A percentile compares a stretch with the other conserved stretches of the same genome.
Evolutionary conservation across 2,888 invertebrate species (phyloP).

Genomic region (Serrognathus titanus): DNA sequence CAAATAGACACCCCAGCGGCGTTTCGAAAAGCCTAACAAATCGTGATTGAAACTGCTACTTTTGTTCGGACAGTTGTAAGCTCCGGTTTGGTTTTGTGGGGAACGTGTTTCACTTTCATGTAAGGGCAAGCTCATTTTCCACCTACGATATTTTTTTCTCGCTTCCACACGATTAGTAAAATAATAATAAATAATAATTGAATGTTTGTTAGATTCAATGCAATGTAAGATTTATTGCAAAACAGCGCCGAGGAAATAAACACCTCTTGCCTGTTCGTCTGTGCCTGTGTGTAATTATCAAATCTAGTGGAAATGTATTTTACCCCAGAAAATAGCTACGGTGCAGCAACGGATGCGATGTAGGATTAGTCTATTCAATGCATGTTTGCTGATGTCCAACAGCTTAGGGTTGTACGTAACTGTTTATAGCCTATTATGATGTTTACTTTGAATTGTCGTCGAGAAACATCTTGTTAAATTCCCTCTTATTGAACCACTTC

Average conservation of each 20-base stretch:
- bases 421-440: conserved; percentile 8
- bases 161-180: too few relatives aligned
- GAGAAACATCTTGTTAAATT: not conserved
- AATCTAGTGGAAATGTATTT: conserved; percentile 14
- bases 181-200: too few relatives aligned
- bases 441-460: conserved; percentile 6
- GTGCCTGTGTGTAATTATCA: not conserved
- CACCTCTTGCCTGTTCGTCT: not conserved
- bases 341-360: conserved; percentile 19
- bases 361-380: conserved; percentile 25
- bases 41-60: conserved; percentile 29
- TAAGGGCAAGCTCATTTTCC: conserved; percentile 13
- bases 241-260: too few relatives aligned
- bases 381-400: conserved; percentile 22
- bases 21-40: conserved; percentile 27
- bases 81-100: conserved; percentile 25
- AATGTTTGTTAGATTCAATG: too few relatives aligned
- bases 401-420: conserved; percentile 4
- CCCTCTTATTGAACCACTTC: not conserved
- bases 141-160: conserved; percentile 3
- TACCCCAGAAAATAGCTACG: conserved; percentile 11
- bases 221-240: too few relatives aligned
- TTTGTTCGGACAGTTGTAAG: conserved; percentile 27
- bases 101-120: conserved; percentile 18
- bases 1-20: conserved; percentile 16